Evolutionary conservation across 2,797 vertebrate species (phyloP), one percentile per base, ranked within the genome.

Genomic region (Emys orbicularis): DNA sequence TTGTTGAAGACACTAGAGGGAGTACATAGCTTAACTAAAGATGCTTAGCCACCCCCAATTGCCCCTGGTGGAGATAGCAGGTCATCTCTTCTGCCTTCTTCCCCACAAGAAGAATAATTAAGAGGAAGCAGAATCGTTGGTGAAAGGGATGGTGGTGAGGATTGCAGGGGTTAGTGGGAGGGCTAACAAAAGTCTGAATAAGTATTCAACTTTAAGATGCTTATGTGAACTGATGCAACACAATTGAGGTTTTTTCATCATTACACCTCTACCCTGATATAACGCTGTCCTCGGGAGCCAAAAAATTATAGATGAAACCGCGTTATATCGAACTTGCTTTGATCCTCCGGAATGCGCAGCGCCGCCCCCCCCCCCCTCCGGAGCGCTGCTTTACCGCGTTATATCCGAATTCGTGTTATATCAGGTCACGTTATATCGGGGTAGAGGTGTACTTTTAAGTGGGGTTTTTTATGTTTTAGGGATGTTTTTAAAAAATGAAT

Each of bases 111-210:
- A 37, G 10, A 1, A 2, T 15, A 80, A 27, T 29, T 27, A n/a
- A 37, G 47, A 9, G 44, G 83, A 61, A 34, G 15, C 59, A 18
- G 59, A 61, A 61, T 61, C 5, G 31, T 34, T 61, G 15, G 31
- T 84, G 94, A 4, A 8, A 25, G 18, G 21, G 31, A 34, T 34
- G 6, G 5, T 34, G 16, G 59, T 61, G 7, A 77, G 8, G 84
- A 21, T 86, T 1, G 1, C 0, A 2, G 81, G 8, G 29, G 18
- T n/a, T 31, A 2, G 16, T 41, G 34, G 77, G 56, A 1, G 1
- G 61, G 83, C 19, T 41, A 9, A 41, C 10, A 44, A 12, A 29
- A 79, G 27, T 61, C 8, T 31, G 23, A 82, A 65, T 19, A 87
- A 25, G 82, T 85, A 82, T 54, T 59, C 57, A 59, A 3, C 25